Percentiles rank a stretch among this genome's conserved stretches.
These are phyloP conservation scores for Capreolus pygargus DNA, from an alignment of 2,113 vertebrate genomes.

Conservation along the genomic window DNA sequence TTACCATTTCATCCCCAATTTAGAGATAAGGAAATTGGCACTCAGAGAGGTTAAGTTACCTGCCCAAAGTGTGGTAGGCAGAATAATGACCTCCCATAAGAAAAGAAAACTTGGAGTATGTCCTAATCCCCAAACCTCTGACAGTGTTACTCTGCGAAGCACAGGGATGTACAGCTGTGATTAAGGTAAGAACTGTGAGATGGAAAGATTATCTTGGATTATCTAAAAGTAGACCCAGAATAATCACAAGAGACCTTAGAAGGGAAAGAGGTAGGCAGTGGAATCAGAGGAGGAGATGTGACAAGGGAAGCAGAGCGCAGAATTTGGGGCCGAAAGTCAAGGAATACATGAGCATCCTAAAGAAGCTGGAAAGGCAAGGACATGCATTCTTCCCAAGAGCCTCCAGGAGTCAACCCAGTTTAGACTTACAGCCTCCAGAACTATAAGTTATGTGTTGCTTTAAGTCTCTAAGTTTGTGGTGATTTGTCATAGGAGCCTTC, in stretches of 20 bases:
- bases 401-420: not conserved
- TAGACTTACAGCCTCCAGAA: not conserved
- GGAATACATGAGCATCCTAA: accelerated
- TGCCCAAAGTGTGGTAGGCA: not conserved
- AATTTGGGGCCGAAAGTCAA: not conserved
- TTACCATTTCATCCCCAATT: not conserved
- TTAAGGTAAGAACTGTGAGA: not conserved
- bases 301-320: not conserved
- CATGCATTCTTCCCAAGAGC: not conserved
- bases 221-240: not conserved
- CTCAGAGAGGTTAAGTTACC: not conserved
- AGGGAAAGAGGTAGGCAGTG: not conserved
- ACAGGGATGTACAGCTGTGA: not conserved
- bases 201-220: not conserved
- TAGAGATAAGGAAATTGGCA: not conserved
- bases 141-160: not conserved
- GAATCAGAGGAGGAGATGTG: not conserved
- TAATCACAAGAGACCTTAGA: not conserved
- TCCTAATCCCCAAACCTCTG: not conserved
- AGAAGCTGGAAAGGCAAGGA: not conserved
- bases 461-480: not conserved
- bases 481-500: not conserved
- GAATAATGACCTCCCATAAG: not conserved
- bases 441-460: not conserved
- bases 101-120: not conserved